Conservation (phyloP, 1,140 invertebrate species). For the Orius insidiosus region DNA sequence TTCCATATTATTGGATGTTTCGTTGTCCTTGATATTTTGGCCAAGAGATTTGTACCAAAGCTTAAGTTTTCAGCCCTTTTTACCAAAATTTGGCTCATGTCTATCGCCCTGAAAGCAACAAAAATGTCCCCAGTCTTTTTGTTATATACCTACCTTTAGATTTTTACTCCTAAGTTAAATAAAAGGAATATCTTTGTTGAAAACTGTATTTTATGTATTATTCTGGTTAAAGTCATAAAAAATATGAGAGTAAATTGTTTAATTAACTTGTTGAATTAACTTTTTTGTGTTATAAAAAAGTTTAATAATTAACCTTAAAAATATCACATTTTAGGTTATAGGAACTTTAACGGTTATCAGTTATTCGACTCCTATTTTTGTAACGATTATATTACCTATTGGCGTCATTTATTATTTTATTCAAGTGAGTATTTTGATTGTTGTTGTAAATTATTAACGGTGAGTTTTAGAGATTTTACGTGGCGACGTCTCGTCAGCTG, state of each 20-base stretch:
- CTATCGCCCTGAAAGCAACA: no score
- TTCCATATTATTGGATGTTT: no score
- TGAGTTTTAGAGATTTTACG: slow-evolving; percentile 83
- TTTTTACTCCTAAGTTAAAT: no score
- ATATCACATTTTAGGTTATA: slow-evolving; percentile 48
- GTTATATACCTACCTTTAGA: no score
- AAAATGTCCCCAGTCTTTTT: no score
- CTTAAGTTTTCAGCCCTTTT: no score
- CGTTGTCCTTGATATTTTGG: no score
- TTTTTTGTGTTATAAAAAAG: slow-evolving; percentile 7
- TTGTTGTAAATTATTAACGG: slow-evolving; percentile 1
- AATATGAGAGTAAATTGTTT: no score
- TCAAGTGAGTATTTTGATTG: slow-evolving; percentile 29
- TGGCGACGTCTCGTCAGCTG: slow-evolving; percentile 80
- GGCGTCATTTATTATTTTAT: slow-evolving; percentile 76
- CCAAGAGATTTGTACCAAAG: no score
- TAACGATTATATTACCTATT: slow-evolving; percentile 67
- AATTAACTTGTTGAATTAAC: slow-evolving; percentile 1
- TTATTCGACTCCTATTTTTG: slow-evolving; percentile 72
- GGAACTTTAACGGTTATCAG: slow-evolving; percentile 80
- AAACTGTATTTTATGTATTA: background rate
- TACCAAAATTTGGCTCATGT: no score
- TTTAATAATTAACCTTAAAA: no score
- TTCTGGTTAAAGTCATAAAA: background rate
- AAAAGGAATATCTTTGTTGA: no score